A percentile compares a stretch with the other conserved stretches of the same genome.
These are phyloP conservation scores for Pseudopleuronectes americanus DNA, from an alignment of 2,797 vertebrate species.

Conservation along the genomic window DNA sequence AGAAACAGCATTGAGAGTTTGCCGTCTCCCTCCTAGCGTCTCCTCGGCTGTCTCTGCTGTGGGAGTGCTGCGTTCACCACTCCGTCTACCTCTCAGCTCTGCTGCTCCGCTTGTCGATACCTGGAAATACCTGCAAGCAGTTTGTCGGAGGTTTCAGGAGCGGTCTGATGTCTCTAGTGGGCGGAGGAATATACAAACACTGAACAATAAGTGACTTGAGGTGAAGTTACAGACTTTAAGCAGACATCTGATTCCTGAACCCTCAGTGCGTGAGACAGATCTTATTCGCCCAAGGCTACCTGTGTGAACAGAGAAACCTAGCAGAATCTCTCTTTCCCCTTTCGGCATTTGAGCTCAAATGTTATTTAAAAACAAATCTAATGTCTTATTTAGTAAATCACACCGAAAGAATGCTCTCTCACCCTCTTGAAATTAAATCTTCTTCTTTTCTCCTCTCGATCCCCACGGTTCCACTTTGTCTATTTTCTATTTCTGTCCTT, in stretches of 20 bases:
- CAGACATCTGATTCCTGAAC: conserved; percentile 45
- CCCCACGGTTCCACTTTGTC: conserved; percentile 44
- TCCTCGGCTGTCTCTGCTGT: conserved; percentile 47
- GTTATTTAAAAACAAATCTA: conserved; percentile 8
- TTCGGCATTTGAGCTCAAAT: conserved; percentile 3
- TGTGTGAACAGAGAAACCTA: conserved; percentile 24
- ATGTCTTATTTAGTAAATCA: conserved; percentile 47
- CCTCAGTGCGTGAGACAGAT: conserved; percentile 19
- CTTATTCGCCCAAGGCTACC: conserved; percentile 29
- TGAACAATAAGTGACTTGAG: conserved; percentile 55
- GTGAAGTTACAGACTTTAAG: conserved; percentile 63
- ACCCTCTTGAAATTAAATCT: conserved; percentile 41
- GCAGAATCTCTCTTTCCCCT: conserved; percentile 9
- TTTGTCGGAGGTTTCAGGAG: conserved; percentile 63
- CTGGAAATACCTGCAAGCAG: conserved; percentile 67
- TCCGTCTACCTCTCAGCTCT: conserved; percentile 34
- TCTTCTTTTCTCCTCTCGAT: conserved; percentile 35
- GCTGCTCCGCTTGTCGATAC: conserved; percentile 44
- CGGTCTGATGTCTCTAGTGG: conserved; percentile 61
- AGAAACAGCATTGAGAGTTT: conserved; percentile 57
- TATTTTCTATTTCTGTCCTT: conserved; percentile 60
- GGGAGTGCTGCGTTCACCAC: conserved; percentile 51
- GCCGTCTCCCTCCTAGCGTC: conserved; percentile 24
- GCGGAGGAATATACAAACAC: conserved; percentile 63
- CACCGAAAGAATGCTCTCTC: conserved; percentile 25